Base-by-base conservation (phyloP, 2,797 vertebrate species). In the Nyctalus aviator region DNA sequence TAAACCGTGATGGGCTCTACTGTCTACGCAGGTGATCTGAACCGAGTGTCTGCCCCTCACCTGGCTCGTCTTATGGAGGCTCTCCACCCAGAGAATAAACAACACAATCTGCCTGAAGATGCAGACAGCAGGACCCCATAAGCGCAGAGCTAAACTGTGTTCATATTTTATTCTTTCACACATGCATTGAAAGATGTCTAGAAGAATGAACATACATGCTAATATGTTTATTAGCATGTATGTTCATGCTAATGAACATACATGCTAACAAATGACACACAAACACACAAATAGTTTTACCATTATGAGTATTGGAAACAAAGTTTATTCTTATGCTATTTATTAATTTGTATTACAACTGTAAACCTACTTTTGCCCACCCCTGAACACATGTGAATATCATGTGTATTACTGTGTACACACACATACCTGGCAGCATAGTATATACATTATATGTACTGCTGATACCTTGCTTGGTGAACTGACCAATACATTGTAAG, bases 1-100 rank as follows among this genome's bases (percentile, higher is more conserved):
- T 13, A 37, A 71, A 44, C 50, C n/a, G 0, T 1, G 72, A 27
- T 0, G 32, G 20, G 53, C 21, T 46, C 25, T 27, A 9, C 4
- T 4, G 2, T n/a, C 64, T 37, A 5, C 18, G 7, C 62, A 14
- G 27, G 78, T 1, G n/a, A 27, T 14, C 53, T n/a, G 46, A 23
- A 11, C 41, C 35, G 18, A 48, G 9, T 5, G 13, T n/a, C 7
- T 32, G 25, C 46, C 14, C 13, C 11, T 10, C 12, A 59, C 41
- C 66, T 44, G 68, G 59, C 32, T 81, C 75, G 35, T 68, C 66
- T 30, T 23, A 30, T 0, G 27, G 32, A 8, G 9, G 18, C 48
- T 53, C 23, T 59, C 37, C 69, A 11, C 4, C 23, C 72, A 41
- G 32, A 77, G 18, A 46, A 30, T 21, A 35, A 35, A 48, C 9